A percentile compares a stretch with the other conserved stretches of the same genome.
Evolutionary conservation across 2,888 invertebrate genomes (phyloP).

Genomic region (Drosophila meridiana): DNA sequence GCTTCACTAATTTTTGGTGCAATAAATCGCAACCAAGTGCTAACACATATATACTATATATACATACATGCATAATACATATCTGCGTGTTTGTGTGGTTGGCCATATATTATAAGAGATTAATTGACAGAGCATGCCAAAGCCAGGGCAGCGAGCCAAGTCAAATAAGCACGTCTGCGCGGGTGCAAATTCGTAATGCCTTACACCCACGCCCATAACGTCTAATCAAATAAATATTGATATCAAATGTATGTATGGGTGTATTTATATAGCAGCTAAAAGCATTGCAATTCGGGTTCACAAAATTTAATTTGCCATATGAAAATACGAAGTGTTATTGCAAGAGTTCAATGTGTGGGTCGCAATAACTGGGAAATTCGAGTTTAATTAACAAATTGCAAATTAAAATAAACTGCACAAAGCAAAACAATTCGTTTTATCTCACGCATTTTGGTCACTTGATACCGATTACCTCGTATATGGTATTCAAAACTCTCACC

Average conservation of each 20-base stretch:
- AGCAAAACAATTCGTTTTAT: conserved; percentile 61
- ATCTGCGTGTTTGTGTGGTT: not conserved
- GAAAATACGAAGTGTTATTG: conserved; percentile 2
- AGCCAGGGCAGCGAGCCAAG: conserved; percentile 58
- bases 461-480: conserved; percentile 84
- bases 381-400: conserved; percentile 20
- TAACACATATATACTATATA: conserved; percentile 2
- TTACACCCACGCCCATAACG: conserved; percentile 33
- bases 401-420: conserved; percentile 48
- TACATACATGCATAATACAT: not conserved
- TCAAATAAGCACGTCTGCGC: conserved; percentile 47
- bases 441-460: conserved; percentile 84
- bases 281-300: not conserved
- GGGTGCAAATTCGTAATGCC: conserved; percentile 33
- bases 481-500: conserved; percentile 85
- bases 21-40: conserved; percentile 42
- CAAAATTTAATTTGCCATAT: conserved; percentile 11
- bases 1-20: conserved; percentile 33
- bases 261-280: conserved; percentile 2
- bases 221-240: conserved; percentile 52
- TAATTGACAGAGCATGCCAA: conserved; percentile 42
- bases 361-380: conserved; percentile 14
- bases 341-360: not conserved
- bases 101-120: conserved; percentile 26
- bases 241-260: conserved; percentile 8